These are phyloP conservation scores for Trachelus troglodyta DNA, from an alignment of 2,888 invertebrate species.

Conservation along the genomic window DNA sequence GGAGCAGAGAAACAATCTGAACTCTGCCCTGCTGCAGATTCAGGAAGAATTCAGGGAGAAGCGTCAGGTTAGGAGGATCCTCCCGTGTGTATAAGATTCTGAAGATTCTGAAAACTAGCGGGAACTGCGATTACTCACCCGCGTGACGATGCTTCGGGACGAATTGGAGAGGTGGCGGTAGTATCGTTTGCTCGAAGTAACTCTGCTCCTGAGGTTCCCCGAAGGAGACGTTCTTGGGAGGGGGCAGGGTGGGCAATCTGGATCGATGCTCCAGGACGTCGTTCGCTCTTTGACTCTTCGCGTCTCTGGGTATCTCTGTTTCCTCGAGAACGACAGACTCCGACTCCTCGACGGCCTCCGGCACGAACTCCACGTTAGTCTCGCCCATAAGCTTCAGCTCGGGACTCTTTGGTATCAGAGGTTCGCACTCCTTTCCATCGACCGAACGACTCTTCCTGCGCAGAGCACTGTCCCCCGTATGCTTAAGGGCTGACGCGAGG, in stretches of 20 bases:
- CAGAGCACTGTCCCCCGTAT: slow-evolving; percentile 33
- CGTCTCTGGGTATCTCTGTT: slow-evolving; percentile 49
- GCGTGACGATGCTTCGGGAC: slow-evolving; percentile 59
- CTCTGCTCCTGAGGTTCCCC: slow-evolving; percentile 57
- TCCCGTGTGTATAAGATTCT: too few relatives aligned
- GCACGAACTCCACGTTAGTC: slow-evolving; percentile 52
- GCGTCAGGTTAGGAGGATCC: too few relatives aligned
- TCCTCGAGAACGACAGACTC: slow-evolving; percentile 54
- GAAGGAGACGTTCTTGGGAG: slow-evolving; percentile 62
- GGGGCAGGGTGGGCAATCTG: slow-evolving; percentile 60
- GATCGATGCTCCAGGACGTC: slow-evolving; percentile 43
- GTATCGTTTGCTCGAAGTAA: slow-evolving; percentile 57
- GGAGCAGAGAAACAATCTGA: too few relatives aligned
- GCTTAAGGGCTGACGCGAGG: slow-evolving; percentile 40
- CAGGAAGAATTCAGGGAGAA: too few relatives aligned
- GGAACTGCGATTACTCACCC: slow-evolving; percentile 35
- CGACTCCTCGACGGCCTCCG: slow-evolving; percentile 53
- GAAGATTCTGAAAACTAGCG: neutral
- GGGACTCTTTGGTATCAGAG: slow-evolving; percentile 42
- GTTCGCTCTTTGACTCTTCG: slow-evolving; percentile 20
- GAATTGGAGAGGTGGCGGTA: slow-evolving; percentile 61
- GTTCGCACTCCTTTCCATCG: slow-evolving; percentile 42
- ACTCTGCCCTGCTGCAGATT: too few relatives aligned
- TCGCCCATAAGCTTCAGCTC: slow-evolving; percentile 42
- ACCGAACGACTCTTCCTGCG: slow-evolving; percentile 35